Evolutionary conservation across 1,140 invertebrate species (phyloP).

Genomic region (Stenopsyche tienmushanensis): DNA sequence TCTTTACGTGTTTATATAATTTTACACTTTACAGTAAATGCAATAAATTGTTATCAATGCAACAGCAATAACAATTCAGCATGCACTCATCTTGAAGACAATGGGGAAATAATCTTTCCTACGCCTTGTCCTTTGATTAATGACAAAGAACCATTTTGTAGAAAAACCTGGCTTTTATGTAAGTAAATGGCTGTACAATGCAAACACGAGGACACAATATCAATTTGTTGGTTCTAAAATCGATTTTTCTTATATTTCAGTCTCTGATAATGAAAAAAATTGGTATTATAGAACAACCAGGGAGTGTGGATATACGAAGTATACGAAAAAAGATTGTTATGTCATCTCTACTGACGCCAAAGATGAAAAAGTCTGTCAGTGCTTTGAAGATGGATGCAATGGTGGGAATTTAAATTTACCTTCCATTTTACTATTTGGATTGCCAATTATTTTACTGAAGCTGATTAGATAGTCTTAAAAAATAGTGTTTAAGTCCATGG

Average conservation of each 20-base stretch:
- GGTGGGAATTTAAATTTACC: neutral
- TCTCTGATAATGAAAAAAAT: too few relatives aligned
- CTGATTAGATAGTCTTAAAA: too few relatives aligned
- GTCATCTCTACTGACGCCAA: conserved; percentile 14
- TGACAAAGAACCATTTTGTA: conserved; percentile 24
- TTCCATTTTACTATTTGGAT: neutral
- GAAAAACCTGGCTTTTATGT: conserved; percentile 10
- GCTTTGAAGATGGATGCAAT: conserved; percentile 23
- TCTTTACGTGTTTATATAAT: too few relatives aligned
- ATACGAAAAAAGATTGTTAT: conserved; percentile 24
- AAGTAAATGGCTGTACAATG: neutral
- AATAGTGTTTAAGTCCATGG: too few relatives aligned
- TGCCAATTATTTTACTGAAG: too few relatives aligned
- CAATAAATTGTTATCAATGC: conserved; percentile 53
- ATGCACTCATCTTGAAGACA: conserved; percentile 47
- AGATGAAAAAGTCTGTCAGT: conserved; percentile 18
- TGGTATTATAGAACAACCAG: too few relatives aligned
- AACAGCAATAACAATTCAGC: conserved; percentile 54
- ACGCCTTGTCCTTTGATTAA: conserved; percentile 28
- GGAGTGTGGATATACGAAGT: too few relatives aligned
- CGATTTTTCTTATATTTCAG: too few relatives aligned
- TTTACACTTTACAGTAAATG: too few relatives aligned
- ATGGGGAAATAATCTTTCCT: conserved; percentile 17
- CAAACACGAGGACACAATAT: too few relatives aligned
- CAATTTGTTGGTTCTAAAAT: too few relatives aligned